Percentiles rank a stretch among this genome's conserved stretches.
These are phyloP conservation scores for Chironomus tentans DNA, from an alignment of 2,888 invertebrate species.

Conservation along the genomic window DNA sequence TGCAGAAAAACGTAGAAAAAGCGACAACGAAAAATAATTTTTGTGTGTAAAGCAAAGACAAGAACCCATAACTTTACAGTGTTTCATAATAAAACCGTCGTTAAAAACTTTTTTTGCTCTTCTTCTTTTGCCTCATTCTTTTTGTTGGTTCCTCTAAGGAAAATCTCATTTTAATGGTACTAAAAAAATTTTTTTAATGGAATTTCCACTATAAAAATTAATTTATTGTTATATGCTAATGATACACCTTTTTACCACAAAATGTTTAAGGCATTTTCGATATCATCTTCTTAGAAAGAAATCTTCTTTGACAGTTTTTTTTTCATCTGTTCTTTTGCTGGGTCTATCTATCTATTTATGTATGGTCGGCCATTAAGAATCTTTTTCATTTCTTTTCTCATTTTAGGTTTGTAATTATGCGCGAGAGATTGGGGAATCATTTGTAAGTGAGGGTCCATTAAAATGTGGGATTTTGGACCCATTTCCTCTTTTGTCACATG, in stretches of 20 bases:
- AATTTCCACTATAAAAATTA: conserved; percentile 18
- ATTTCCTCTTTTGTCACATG: too few species aligned
- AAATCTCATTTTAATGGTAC: background rate
- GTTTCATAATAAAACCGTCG: background rate
- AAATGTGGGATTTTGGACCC: too few species aligned
- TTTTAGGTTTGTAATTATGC: too few species aligned
- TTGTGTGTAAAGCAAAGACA: conserved; percentile 2
- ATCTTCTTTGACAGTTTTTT: background rate
- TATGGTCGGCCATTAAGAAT: too few species aligned
- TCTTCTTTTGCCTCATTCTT: background rate
- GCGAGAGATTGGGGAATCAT: too few species aligned
- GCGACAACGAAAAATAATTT: background rate
- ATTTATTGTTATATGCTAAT: conserved; percentile 15
- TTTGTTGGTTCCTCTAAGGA: background rate
- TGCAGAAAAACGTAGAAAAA: too few species aligned
- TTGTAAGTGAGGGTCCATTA: too few species aligned
- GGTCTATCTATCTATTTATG: too few species aligned
- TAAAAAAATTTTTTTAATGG: conserved; percentile 11
- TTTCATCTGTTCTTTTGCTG: background rate
- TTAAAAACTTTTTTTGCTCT: background rate
- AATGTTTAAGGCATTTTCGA: background rate
- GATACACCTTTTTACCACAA: conserved; percentile 8
- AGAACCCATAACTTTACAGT: background rate
- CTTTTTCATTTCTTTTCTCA: too few species aligned
- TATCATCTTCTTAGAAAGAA: background rate